phyloP scores from a whole-genome alignment of 2,888 invertebrate genomes.

The Oxyscelio sp. region DNA sequence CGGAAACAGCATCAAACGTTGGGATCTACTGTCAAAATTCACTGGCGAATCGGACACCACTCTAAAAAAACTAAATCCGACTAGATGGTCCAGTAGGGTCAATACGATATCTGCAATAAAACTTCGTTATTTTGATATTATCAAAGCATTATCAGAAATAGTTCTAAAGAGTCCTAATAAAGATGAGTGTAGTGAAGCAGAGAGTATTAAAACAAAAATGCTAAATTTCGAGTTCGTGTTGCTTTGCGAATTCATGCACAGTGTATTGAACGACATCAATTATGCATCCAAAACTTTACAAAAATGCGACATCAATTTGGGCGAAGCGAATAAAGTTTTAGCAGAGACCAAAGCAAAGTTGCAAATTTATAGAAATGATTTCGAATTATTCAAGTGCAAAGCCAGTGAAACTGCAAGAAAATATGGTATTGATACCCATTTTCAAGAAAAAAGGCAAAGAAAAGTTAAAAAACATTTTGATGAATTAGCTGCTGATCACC shows the following conservation, averaged over 20 bases:
- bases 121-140: slow-evolving; percentile 76
- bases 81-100: slow-evolving; percentile 80
- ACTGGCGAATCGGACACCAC: slow-evolving; percentile 75
- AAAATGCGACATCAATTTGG: slow-evolving; percentile 76
- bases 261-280: slow-evolving; percentile 74
- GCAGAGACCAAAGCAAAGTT: slow-evolving; percentile 65
- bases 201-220: slow-evolving; percentile 75
- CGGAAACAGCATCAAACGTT: slow-evolving; percentile 78
- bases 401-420: slow-evolving; percentile 78
- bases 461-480: slow-evolving; percentile 79
- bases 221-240: slow-evolving; percentile 67
- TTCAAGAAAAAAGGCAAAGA: slow-evolving; percentile 58
- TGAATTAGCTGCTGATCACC: slow-evolving; percentile 54
- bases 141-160: slow-evolving; percentile 74
- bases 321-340: slow-evolving; percentile 66
- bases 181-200: slow-evolving; percentile 68
- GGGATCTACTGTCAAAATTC: slow-evolving; percentile 78
- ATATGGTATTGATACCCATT: slow-evolving; percentile 72
- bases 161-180: slow-evolving; percentile 62
- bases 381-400: slow-evolving; percentile 77
- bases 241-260: slow-evolving; percentile 40
- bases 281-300: slow-evolving; percentile 73
- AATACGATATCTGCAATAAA: slow-evolving; percentile 77
- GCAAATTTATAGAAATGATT: slow-evolving; percentile 79
- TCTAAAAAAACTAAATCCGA: slow-evolving; percentile 81